A percentile compares a stretch with the other conserved stretches of the same genome.
Evolutionary conservation across 1,140 invertebrate species (phyloP).

Genomic region (Cotesia glomerata): DNA sequence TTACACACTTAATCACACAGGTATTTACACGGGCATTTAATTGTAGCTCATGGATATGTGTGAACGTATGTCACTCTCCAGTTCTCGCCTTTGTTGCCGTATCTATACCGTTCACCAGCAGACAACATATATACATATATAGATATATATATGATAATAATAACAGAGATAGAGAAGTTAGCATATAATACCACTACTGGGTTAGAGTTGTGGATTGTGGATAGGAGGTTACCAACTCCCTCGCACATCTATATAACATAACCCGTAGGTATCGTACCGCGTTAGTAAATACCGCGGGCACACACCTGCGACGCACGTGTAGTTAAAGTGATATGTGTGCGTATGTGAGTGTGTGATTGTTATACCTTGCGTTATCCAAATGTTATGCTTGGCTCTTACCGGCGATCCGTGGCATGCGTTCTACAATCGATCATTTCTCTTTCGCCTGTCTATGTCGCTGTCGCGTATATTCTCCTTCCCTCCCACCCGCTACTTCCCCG

Average conservation of each 20-base stretch:
- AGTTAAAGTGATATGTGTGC: background rate
- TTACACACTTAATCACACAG: slow-evolving; percentile 20
- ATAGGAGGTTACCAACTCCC: slow-evolving; percentile 1
- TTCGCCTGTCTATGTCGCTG: slow-evolving; percentile 26
- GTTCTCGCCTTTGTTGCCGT: background rate
- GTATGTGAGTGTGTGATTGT: slow-evolving; percentile 28
- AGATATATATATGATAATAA: too few species aligned
- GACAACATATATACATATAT: background rate
- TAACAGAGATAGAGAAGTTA: too few species aligned
- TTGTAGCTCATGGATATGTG: slow-evolving; percentile 15
- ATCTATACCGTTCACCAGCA: background rate
- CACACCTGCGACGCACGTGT: slow-evolving; percentile 31
- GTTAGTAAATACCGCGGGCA: background rate
- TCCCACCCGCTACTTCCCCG: background rate
- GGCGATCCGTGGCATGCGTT: slow-evolving; percentile 37
- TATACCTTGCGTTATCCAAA: slow-evolving; percentile 43
- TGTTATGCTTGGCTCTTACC: slow-evolving; percentile 40
- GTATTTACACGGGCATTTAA: slow-evolving; percentile 9
- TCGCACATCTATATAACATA: background rate
- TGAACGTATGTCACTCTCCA: slow-evolving; percentile 22
- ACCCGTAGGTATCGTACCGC: background rate
- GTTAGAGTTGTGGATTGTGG: too few species aligned
- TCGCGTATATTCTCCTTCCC: slow-evolving; percentile 25
- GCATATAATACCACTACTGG: too few species aligned
- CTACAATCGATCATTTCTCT: slow-evolving; percentile 45